Conservation (phyloP, 2,797 vertebrate genomes). For the Podargus strigoides region DNA sequence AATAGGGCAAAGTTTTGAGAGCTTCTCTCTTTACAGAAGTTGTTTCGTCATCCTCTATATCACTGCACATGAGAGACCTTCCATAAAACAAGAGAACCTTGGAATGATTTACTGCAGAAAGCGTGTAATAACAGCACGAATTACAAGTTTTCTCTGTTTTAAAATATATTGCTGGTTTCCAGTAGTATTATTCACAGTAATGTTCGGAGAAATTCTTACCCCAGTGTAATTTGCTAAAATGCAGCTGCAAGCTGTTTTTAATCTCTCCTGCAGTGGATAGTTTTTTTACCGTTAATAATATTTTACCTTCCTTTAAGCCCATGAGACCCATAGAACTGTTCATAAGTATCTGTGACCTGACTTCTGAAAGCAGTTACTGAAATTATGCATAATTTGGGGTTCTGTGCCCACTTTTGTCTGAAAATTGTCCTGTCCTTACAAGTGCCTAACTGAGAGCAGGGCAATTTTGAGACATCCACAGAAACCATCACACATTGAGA, state of each 20-base stretch:
- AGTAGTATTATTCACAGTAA: neutral
- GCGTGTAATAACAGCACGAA: neutral
- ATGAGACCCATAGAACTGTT: neutral
- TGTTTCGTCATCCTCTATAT: neutral
- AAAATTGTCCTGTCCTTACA: neutral
- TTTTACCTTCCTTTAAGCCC: neutral
- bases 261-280: neutral
- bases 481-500: neutral
- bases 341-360: neutral
- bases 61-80: neutral
- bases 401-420: neutral
- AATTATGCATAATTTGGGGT: rapidly evolving
- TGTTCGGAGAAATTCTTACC: neutral
- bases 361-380: neutral
- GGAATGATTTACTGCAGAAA: neutral
- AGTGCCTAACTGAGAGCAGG: neutral
- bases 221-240: neutral
- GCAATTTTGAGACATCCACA: neutral
- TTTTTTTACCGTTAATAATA: neutral
- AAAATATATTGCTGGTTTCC: neutral
- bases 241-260: neutral
- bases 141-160: neutral
- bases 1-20: neutral
- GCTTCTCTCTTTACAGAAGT: neutral
- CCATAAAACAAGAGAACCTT: neutral